Evolutionary conservation across 2,888 invertebrate genomes (phyloP), one percentile per base, ranked within the genome.

Genomic region (Nebria brevicollis): DNA sequence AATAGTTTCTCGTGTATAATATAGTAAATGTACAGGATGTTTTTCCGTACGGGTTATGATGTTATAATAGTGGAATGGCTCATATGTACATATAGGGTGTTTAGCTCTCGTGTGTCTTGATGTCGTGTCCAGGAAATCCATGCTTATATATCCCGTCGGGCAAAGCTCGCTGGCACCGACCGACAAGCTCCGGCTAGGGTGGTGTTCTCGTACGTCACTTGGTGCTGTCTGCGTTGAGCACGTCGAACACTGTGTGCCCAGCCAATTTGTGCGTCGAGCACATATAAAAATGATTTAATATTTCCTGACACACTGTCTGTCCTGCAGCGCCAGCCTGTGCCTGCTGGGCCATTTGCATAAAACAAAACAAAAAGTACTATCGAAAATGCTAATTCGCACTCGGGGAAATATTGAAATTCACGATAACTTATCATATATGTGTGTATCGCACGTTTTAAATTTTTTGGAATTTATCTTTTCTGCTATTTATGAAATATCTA

Each of bases 221-320:
- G 54, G 54, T 54, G 54, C 11, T 54, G 54, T 13, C 54, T 54
- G 54, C 7, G 54, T 54, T 54, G 70, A 20, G 25, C 70, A 25
- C 15, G 25, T 70, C 70, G 34, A 70, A 70, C 70, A 34, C 70
- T 11, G 54, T 3, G 70, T 26, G 70, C 70, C 26, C 54, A 11
- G 26, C 26, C 70, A 70, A 70, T 70, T 70, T 70, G 70, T 70
- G 70, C 70, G 54, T 5, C 20, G 70, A 26, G 70, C 70, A 26
- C 70, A 70, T 25, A 70, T 70, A 70, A 70, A 70, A 70, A 70
- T 70, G 70, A 70, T 70, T 70, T 70, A 70, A 70, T 70, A 70
- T 70, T 70, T 70, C 70, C 70, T 34, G 70, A 26, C 34, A 70
- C 70, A 34, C 25, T 70, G 70, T 34, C 34, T 34, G 11, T 25